Evolutionary conservation across 1,140 invertebrate genomes (phyloP).

Genomic region (Drosophila pseudoobscura): DNA sequence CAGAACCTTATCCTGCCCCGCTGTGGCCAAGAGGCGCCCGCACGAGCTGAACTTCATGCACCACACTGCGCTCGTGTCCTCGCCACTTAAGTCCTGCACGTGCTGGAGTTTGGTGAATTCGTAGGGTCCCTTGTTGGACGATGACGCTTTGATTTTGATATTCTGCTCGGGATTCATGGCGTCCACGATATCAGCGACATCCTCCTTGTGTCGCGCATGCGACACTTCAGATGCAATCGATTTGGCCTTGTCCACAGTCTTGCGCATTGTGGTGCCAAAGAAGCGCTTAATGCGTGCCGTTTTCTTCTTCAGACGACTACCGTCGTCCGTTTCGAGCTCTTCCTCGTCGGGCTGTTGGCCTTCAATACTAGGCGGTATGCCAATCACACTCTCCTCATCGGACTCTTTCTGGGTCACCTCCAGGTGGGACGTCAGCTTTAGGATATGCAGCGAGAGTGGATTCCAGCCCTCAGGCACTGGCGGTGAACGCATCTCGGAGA

Average conservation of each 20-base stretch:
- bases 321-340: slow-evolving; percentile 83
- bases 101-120: slow-evolving; percentile 91
- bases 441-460: slow-evolving; percentile 96
- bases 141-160: slow-evolving; percentile 96
- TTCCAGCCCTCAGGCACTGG: slow-evolving; percentile 84
- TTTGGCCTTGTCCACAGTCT: slow-evolving; percentile 95
- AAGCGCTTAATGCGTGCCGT: slow-evolving; percentile 91
- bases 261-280: slow-evolving; percentile 93
- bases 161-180: slow-evolving; percentile 93
- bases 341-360: slow-evolving; percentile 86
- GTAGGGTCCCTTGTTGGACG: slow-evolving; percentile 97
- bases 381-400: slow-evolving; percentile 93
- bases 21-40: slow-evolving; percentile 95
- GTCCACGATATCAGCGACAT: slow-evolving; percentile 92
- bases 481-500: slow-evolving; percentile 81
- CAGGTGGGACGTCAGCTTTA: slow-evolving; percentile 87
- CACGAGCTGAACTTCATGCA: slow-evolving; percentile 99
- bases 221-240: slow-evolving; percentile 94
- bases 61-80: slow-evolving; percentile 97
- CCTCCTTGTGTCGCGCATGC: slow-evolving; percentile 92
- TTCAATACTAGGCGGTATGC: slow-evolving; percentile 87
- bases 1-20: slow-evolving; percentile 96
- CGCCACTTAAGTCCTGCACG: slow-evolving; percentile 90
- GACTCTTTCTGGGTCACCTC: slow-evolving; percentile 85
- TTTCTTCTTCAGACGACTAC: slow-evolving; percentile 84